Percentiles rank a stretch among this genome's conserved stretches.
Conservation (phyloP, 1,140 invertebrate species). For the Ceratina calcarata region DNA sequence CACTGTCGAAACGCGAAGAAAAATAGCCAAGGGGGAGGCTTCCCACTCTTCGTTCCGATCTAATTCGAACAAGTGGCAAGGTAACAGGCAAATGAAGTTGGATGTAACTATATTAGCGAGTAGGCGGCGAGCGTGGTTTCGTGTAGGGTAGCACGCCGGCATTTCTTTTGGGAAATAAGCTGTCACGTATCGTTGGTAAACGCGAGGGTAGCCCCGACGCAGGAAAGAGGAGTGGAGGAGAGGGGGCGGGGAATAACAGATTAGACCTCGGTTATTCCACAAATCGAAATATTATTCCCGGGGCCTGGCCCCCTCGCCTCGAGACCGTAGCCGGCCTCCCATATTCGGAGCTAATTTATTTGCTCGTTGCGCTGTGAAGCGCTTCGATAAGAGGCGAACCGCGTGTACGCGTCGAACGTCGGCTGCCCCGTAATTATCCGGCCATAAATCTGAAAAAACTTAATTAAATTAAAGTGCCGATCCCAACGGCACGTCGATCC, state of each 20-base stretch:
- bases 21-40: background rate
- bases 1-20: background rate
- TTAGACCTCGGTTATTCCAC: conserved; percentile 56
- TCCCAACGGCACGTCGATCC: background rate
- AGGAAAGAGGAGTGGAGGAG: background rate
- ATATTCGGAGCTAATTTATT: conserved; percentile 35
- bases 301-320: conserved; percentile 9
- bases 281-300: conserved; percentile 58
- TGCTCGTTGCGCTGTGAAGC: conserved; percentile 14
- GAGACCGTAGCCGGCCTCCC: background rate
- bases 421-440: conserved; percentile 41
- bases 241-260: conserved; percentile 51
- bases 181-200: conserved; percentile 60
- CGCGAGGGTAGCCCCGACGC: conserved; percentile 47
- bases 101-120: conserved; percentile 43
- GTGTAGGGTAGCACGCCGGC: background rate
- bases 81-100: conserved; percentile 45
- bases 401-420: background rate
- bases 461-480: conserved; percentile 32
- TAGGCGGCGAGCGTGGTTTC: background rate
- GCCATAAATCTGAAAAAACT: conserved; percentile 31
- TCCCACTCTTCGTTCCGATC: background rate
- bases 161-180: conserved; percentile 60
- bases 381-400: conserved; percentile 22
- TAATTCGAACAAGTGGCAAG: conserved; percentile 35